phyloP scores from a whole-genome alignment of 92 coral and sea anemone species.

The Heliopora coerulea region DNA sequence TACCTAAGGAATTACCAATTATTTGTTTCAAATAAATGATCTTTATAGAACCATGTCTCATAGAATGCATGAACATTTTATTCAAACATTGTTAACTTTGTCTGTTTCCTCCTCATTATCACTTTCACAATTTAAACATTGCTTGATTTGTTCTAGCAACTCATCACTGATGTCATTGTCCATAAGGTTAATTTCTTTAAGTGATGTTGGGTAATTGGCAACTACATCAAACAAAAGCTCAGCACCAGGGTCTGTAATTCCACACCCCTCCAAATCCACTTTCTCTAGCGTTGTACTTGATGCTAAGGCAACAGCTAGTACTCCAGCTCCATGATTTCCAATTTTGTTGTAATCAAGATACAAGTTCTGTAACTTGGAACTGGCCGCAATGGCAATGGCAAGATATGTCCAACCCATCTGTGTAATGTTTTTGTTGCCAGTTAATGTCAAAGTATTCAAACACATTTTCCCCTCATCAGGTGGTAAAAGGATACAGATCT shows the following conservation, averaged over 20 bases:
- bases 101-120: constrained; percentile 35
- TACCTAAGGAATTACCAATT: too few species aligned
- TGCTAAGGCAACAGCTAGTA: constrained; percentile 92
- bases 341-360: constrained; percentile 83
- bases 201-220: constrained; percentile 72
- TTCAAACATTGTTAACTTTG: constrained; percentile 6
- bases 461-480: constrained; percentile 63
- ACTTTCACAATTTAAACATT: constrained; percentile 54
- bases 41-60: too few species aligned
- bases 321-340: constrained; percentile 91
- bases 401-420: constrained; percentile 90
- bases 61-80: too few species aligned
- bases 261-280: constrained; percentile 88
- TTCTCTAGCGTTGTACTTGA: constrained; percentile 71
- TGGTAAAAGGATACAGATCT: constrained; percentile 76
- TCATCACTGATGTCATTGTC: constrained; percentile 84
- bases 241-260: constrained; percentile 82
- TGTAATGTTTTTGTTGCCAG: constrained; percentile 78
- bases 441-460: constrained; percentile 69
- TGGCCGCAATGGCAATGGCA: constrained; percentile 94
- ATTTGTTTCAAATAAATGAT: too few species aligned
- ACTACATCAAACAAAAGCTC: constrained; percentile 73
- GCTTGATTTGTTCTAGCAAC: constrained; percentile 76
- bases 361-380: constrained; percentile 63
- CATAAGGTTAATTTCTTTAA: constrained; percentile 76